A percentile compares a stretch with the other conserved stretches of the same genome.
Conservation (phyloP, 2,113 vertebrate genomes). For the Holacanthus passer region DNA sequence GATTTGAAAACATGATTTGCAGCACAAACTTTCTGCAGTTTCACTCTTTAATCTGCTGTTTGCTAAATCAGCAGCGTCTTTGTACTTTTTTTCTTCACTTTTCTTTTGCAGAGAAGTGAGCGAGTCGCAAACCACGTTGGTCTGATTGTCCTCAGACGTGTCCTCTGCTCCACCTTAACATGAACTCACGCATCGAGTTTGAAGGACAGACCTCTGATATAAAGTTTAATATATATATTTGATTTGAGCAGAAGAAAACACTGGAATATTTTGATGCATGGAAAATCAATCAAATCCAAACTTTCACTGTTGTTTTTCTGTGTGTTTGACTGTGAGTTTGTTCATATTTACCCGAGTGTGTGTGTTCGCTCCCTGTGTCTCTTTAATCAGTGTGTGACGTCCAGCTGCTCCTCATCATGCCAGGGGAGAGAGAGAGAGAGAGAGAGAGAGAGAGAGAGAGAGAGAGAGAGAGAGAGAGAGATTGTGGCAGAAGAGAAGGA, state of each 20-base stretch:
- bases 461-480: slow-evolving; percentile 7
- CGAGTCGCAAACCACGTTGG: no score
- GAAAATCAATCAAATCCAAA: not conserved
- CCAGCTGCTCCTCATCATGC: slow-evolving; percentile 16
- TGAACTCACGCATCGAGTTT: no score
- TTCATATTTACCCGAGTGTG: not conserved
- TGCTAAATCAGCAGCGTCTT: not conserved
- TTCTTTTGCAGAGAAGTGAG: not conserved
- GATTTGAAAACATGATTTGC: not conserved
- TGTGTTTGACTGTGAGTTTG: not conserved
- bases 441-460: not conserved
- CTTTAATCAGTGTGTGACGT: slow-evolving; percentile 9
- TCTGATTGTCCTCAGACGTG: no score
- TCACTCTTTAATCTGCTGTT: not conserved
- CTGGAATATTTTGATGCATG: not conserved
- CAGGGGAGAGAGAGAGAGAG: not conserved
- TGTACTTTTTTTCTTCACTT: not conserved
- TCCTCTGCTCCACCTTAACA: no score
- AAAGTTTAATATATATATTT: no score
- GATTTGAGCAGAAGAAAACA: not conserved
- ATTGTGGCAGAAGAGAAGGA: not conserved
- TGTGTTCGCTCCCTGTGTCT: not conserved
- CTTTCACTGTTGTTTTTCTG: not conserved
- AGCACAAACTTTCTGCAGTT: not conserved
- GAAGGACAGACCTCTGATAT: no score